phyloP scores from a whole-genome alignment of 2,797 vertebrate genomes.

The Meda fulgida region DNA sequence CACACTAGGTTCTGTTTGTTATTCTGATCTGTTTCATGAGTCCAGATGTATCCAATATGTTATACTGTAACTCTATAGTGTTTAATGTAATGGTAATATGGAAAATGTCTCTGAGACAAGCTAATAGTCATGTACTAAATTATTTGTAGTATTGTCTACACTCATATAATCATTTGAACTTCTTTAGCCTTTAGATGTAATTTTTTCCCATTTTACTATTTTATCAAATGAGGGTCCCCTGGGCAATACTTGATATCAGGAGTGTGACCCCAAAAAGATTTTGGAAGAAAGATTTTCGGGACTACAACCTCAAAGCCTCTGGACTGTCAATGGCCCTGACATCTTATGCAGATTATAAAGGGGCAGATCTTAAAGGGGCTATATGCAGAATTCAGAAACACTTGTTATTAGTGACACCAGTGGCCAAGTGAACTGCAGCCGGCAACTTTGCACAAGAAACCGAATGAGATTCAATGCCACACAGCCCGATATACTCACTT shows the following conservation, averaged over 20 bases:
- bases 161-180: neutral
- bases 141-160: neutral
- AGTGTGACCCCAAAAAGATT: neutral
- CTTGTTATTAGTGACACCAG: neutral
- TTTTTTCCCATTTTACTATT: neutral
- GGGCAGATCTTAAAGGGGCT: neutral
- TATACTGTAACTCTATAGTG: neutral
- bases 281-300: neutral
- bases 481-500: neutral
- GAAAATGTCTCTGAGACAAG: neutral
- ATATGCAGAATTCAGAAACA: neutral
- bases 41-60: neutral
- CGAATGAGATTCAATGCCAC: neutral
- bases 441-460: neutral
- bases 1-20: slow-evolving; percentile 75
- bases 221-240: neutral
- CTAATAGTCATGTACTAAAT: neutral
- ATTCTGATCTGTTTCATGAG: slow-evolving; percentile 20
- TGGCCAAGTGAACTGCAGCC: neutral
- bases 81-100: slow-evolving; percentile 3
- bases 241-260: slow-evolving; percentile 6
- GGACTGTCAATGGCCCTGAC: neutral
- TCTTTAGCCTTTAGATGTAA: neutral
- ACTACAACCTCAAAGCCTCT: neutral
- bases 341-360: neutral